Evolutionary conservation across 2,113 vertebrate genomes (phyloP), one percentile per base, ranked within the genome.

Genomic region (Thomomys bottae): DNA sequence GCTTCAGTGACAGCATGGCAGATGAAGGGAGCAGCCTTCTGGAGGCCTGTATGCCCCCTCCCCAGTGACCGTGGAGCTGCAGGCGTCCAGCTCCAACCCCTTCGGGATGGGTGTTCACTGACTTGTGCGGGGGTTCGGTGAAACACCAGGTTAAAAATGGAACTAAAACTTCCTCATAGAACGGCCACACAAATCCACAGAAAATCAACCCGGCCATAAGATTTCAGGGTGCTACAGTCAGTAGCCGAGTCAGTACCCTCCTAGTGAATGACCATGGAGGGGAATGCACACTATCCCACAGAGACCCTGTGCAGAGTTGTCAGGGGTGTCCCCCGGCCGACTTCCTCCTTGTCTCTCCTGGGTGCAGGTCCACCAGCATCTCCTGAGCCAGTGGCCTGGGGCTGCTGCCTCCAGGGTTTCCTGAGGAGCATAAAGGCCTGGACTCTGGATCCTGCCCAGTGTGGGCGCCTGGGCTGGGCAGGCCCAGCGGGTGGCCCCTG

Each of bases 331-430:
- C 36, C 68, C 5, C 6, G 38, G 34, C 21, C 6, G 9, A 9
- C 10, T 24, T 71, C 68, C 34, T 38, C 21, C 34, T 36, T n/a
- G 67, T 9, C 34, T 38, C 36, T 23, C 21, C 0, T n/a, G 20
- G 17, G 5, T 2, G n/a, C 6, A 36, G n/a, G n/a, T n/a, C 20
- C 15, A 17, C 7, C 15, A 8, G 20, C 15, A 15, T 8, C 34
- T 8, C 67, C 67, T 70, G 67, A 17, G 14, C 66, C 66, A 32
- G 66, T 30, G 30, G 14, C n/a, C 10, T 14, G 5, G n/a, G 59
- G 34, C 68, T 17, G 68, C 21, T 38, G 6, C 68, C 36, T 26
- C 36, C 68, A 36, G 36, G 38, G 38, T 38, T 21, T 38, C 68
- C 20, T 38, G 18, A 71, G 68, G 38, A 38, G 20, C 38, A 24